A percentile compares a stretch with the other conserved stretches of the same genome.
Evolutionary conservation across 2,113 vertebrate genomes (phyloP).

Genomic region (Toxotes jaculatrix): DNA sequence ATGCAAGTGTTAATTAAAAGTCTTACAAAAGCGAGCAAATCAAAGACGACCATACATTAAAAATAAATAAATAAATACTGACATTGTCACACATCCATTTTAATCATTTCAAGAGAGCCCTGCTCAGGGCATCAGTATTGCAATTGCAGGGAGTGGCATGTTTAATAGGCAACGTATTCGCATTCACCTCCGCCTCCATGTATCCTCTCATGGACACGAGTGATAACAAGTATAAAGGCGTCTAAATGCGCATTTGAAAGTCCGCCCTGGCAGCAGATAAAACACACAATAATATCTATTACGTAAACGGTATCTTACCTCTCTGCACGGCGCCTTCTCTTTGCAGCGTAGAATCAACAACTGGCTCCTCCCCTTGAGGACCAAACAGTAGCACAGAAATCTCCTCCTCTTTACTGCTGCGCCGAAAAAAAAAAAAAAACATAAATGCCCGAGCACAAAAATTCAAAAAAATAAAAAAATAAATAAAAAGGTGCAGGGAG

Average conservation of each 20-base stretch:
- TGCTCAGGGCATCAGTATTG: constrained; percentile 71
- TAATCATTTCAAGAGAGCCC: constrained; percentile 63
- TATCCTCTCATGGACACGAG: constrained; percentile 3
- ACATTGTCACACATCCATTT: constrained; percentile 26
- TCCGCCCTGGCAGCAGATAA: constrained; percentile 28
- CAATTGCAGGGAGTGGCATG: constrained; percentile 87
- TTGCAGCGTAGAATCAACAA: constrained; percentile 75
- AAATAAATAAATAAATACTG: too few relatives aligned
- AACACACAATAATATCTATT: constrained; percentile 59
- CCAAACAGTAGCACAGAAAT: constrained; percentile 65
- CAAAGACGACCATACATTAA: not conserved
- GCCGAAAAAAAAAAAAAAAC: constrained; percentile 34
- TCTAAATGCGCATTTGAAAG: constrained; percentile 22
- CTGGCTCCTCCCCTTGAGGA: constrained; percentile 84
- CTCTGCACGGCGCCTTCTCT: constrained; percentile 68
- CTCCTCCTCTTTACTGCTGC: constrained; percentile 66
- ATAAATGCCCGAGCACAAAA: not conserved
- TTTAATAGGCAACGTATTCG: constrained; percentile 66
- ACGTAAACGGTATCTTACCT: constrained; percentile 82
- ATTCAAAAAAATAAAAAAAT: constrained; percentile 9
- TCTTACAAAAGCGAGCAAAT: not conserved
- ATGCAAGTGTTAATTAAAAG: constrained; percentile 3
- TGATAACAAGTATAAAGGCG: not conserved
- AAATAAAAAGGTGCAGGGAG: constrained; percentile 23
- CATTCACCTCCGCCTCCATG: constrained; percentile 51